Conservation (phyloP, 2,797 vertebrate species). For the Tadarida brasiliensis region DNA sequence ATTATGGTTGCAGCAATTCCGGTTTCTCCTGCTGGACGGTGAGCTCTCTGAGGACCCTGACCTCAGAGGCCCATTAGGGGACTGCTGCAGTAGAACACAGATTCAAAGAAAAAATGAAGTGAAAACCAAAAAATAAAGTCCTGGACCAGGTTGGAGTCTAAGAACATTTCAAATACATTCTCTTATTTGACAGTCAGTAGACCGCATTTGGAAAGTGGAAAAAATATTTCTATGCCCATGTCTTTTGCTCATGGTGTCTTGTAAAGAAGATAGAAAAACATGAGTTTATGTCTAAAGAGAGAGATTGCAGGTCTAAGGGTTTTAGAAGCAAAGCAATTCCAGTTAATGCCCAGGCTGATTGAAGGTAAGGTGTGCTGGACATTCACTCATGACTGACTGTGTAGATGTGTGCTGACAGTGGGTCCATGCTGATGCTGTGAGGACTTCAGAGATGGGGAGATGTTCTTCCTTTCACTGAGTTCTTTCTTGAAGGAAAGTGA, state of each 20-base stretch:
- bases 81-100: background rate
- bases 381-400: no score
- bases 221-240: accelerated
- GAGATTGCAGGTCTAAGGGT: background rate
- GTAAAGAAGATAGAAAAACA: background rate
- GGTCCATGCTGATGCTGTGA: accelerated
- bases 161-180: accelerated
- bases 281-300: background rate
- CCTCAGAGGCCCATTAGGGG: background rate
- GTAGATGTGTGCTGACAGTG: accelerated
- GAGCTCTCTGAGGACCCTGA: background rate
- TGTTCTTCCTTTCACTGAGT: background rate
- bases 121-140: background rate
- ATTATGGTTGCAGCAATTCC: background rate
- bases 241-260: background rate
- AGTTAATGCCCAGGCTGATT: background rate
- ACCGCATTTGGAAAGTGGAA: background rate
- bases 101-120: background rate
- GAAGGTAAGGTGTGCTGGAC: accelerated
- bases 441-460: background rate
- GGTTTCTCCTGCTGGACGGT: background rate
- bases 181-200: background rate
- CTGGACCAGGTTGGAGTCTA: background rate
- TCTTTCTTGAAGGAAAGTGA: background rate
- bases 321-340: background rate